A percentile compares a stretch with the other conserved stretches of the same genome.
Conservation (phyloP, 2,888 invertebrate genomes). For the Hoplodrina blanda region DNA sequence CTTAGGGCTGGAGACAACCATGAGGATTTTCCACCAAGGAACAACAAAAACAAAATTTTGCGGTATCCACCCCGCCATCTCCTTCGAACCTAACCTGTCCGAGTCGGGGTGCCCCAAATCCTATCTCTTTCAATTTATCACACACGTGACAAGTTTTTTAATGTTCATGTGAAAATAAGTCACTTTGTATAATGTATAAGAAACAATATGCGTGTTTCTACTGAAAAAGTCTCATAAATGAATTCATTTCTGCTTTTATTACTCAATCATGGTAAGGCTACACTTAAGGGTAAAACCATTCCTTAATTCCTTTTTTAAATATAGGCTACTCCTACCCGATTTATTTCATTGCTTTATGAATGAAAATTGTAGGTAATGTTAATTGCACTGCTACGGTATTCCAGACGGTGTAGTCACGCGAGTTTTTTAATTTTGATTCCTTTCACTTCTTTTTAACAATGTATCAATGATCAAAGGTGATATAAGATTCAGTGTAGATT, state of each 20-base stretch:
- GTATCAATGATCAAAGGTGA: background rate
- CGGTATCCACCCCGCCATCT: too few species aligned
- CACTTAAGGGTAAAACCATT: background rate
- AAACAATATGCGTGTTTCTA: background rate
- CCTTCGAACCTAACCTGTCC: too few species aligned
- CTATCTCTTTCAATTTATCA: too few species aligned
- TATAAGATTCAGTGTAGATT: too few species aligned
- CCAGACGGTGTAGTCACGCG: constrained; percentile 12
- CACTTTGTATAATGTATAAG: too few species aligned
- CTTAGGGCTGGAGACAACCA: too few species aligned
- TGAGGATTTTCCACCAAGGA: too few species aligned
- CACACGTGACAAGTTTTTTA: too few species aligned
- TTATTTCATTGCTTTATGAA: constrained; percentile 18
- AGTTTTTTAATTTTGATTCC: background rate
- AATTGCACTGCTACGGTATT: constrained; percentile 7
- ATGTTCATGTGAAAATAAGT: too few species aligned
- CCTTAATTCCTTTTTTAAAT: constrained; percentile 13
- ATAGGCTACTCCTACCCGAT: constrained; percentile 3
- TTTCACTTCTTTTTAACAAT: background rate
- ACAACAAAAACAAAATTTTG: too few species aligned
- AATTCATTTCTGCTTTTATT: background rate
- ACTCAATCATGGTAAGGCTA: background rate
- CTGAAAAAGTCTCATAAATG: background rate
- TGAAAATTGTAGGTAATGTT: constrained; percentile 13
- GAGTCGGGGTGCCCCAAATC: too few species aligned